Base-by-base conservation (phyloP, 2,888 invertebrate species). In the Tetragnatha montana region DNA sequence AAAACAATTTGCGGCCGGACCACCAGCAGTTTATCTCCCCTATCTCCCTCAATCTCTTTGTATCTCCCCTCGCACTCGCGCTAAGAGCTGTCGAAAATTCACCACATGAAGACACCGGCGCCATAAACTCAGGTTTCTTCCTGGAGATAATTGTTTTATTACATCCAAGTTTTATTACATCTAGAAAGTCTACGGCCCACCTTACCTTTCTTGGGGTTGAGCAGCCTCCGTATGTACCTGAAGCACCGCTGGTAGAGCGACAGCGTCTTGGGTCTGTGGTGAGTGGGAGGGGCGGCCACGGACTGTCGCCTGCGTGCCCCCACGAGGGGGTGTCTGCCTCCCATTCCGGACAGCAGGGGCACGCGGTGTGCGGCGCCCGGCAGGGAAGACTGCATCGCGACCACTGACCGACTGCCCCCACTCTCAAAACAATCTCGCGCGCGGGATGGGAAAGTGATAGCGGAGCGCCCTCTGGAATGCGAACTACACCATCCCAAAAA, bases 351-450 rank as follows among this genome's bases (percentile, higher is more conserved):
- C 10, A 69, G 69, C 22, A 70, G 82, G 74, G 71, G 82, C 49
- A 50, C 21, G 17, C 69, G 75, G 8, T 75, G 68, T 19, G 74
- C 47, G 70, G 68, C 68, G 19, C 75, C 84, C 69, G 75, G 84
- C 84, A 84, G 75, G 12, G 84, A 84, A 17, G 84, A 84, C 84
- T 84, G 84, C 84, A 84, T 84, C 35, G 70, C 81, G 71, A 22
- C 19, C 22, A 17, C 19, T 19, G 71, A 71, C 10, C 19, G 71
- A 6, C 19, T 17, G 60, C 60, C 17, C 60, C 4, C 60, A 60
- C 35, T 35, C 35, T 35, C 35, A 35, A 35, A 35, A 35, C 35
- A 2, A 35, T 35, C 35, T 35, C 10, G 8, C 60, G 14, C 14
- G 8, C 60, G 14, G 60, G 60, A 60, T 12, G 60, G 60, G 10